phyloP scores from a whole-genome alignment of 2,888 invertebrate species.

The Eupithecia subfuscata region DNA sequence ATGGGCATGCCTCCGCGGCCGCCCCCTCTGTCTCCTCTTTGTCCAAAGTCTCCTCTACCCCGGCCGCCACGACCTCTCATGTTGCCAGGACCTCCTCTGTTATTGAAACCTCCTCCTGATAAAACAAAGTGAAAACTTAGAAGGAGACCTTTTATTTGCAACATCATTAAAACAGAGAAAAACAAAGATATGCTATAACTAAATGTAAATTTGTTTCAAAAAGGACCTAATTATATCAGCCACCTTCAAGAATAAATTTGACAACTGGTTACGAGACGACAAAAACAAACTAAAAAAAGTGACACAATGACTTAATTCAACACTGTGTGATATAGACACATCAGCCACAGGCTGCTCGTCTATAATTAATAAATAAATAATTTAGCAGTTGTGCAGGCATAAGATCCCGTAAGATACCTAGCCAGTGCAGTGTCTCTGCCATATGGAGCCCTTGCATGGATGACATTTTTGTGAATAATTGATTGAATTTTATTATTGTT shows the following conservation, averaged over 20 bases:
- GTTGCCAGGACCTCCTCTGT: conserved; percentile 73
- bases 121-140: not conserved
- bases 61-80: conserved; percentile 74
- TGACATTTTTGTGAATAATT: not conserved
- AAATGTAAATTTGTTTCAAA: too few species aligned
- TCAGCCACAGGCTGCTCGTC: too few species aligned
- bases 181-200: not conserved
- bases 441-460: not conserved
- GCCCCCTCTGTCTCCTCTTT: conserved; percentile 69
- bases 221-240: too few species aligned
- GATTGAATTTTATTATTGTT: too few species aligned
- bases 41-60: conserved; percentile 75
- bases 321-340: too few species aligned
- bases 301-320: too few species aligned
- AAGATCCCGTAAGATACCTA: not conserved
- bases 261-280: too few species aligned
- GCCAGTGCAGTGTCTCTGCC: not conserved
- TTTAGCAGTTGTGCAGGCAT: not conserved
- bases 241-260: too few species aligned
- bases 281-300: too few species aligned
- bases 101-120: conserved; percentile 72
- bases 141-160: not conserved
- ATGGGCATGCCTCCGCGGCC: conserved; percentile 76
- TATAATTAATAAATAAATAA: too few species aligned
- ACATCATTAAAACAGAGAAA: not conserved